Evolutionary conservation across 2,888 invertebrate species (phyloP).

Genomic region (Xanthorhoe designata): DNA sequence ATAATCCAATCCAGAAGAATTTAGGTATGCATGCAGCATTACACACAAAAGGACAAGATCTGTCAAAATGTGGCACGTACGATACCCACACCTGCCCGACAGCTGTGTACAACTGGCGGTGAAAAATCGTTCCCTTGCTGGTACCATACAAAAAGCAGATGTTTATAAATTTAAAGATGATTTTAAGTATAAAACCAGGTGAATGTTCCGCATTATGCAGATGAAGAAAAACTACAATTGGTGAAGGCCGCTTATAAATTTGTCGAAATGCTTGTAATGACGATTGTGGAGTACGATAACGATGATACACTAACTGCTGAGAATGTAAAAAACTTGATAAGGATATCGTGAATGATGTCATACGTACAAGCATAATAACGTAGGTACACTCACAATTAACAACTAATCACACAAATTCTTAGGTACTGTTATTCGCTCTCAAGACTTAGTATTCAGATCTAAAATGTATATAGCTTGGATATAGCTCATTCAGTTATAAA

Average conservation of each 20-base stretch:
- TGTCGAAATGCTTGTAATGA: conserved; percentile 5
- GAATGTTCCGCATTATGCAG: conserved; percentile 19
- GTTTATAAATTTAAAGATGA: conserved; percentile 52
- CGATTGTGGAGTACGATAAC: conserved; percentile 10
- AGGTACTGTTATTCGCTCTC: background rate
- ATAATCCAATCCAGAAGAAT: conserved; percentile 34
- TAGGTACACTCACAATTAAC: background rate
- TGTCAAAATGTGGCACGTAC: conserved; percentile 71
- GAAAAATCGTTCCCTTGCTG: conserved; percentile 68
- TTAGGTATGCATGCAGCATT: conserved; percentile 35
- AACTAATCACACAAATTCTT: background rate
- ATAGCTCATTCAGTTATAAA: too few species aligned
- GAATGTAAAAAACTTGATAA: conserved; percentile 18
- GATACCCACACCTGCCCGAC: conserved; percentile 70
- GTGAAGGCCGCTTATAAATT: background rate
- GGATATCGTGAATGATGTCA: conserved; percentile 18
- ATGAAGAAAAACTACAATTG: conserved; percentile 1
- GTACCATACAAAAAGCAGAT: conserved; percentile 67
- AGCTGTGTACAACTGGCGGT: conserved; percentile 74
- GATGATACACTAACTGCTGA: conserved; percentile 14
- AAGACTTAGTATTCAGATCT: background rate
- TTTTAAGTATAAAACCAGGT: conserved; percentile 25
- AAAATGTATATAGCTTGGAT: too few species aligned
- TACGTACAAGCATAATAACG: too few species aligned
- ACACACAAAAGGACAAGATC: conserved; percentile 53